Evolutionary conservation across 1,140 invertebrate genomes (phyloP), one percentile per base, ranked within the genome.

Genomic region (Orchesella cincta): DNA sequence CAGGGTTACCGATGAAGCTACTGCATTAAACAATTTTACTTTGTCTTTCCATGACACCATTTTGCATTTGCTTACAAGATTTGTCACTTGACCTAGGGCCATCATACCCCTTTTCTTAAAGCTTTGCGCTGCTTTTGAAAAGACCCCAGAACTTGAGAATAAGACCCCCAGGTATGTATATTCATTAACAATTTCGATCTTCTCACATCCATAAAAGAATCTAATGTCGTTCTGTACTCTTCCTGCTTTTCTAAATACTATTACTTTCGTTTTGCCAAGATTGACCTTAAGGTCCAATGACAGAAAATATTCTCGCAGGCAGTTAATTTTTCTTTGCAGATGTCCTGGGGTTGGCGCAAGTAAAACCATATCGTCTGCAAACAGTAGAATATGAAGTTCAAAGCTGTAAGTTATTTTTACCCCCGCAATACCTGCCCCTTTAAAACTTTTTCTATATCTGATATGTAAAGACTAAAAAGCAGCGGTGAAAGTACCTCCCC

Each of bases 401-500:
- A 20, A 1, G 79, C 16, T 12, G 81, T 79, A n/a, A 5, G 39
- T 36, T 39, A 73, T 46, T 71, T 71, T 71, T 8, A 71, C 34
- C 12, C 67, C 67, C 8, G 31, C 5, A 16, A 31, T 31, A 3
- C 67, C 67, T 12, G 26, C 3, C 12, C 31, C 67, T 36, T 16
- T 71, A 2, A 31, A 3, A 12, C 29, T 36, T 23, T 71, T 26
- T 73, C 71, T 35, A 73, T 73, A 31, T 73, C 71, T 23, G 14
- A n/a, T 8, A 73, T 73, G 23, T 39, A 73, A 28, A 73, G 71
- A 46, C 23, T 46, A 39, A 73, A 73, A 3, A 73, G 35, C n/a
- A 73, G 16, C 5, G 71, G 71, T 23, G 75, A 79, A 1, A 83
- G 73, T 0, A 72, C 74, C 52, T 84, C 83, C 3, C 83, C 82